Evolutionary conservation across 2,113 vertebrate species (phyloP).

Genomic region (Numenius arquata): DNA sequence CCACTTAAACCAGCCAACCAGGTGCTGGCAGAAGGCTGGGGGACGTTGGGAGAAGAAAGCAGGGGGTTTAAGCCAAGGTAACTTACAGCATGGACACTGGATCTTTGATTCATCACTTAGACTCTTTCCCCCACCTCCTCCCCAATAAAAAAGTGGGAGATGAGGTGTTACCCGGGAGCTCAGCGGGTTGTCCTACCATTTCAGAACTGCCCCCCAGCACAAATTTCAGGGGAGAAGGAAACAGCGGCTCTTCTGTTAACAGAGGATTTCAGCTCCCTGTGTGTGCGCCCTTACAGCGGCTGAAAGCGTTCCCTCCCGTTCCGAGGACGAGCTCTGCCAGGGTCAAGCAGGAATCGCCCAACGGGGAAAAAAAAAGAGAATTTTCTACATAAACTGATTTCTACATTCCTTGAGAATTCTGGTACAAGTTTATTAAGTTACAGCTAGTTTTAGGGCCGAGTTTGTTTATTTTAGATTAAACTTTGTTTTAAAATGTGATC

Average conservation of each 20-base stretch:
- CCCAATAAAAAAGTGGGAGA: neutral
- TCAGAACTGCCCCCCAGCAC: neutral
- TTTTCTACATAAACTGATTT: neutral
- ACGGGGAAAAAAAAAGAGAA: neutral
- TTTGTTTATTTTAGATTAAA: neutral
- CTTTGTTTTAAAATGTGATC: neutral
- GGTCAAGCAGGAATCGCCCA: neutral
- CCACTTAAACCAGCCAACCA: neutral
- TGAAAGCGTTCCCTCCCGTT: rapidly evolving
- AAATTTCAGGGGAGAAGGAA: neutral
- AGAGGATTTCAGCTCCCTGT: neutral
- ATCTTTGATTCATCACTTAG: neutral
- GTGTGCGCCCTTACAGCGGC: neutral
- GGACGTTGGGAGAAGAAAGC: neutral
- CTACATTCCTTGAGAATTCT: neutral
- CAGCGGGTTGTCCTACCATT: neutral
- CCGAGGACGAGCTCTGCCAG: neutral
- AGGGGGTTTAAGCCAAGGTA: neutral
- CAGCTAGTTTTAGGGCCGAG: neutral
- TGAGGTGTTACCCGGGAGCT: neutral
- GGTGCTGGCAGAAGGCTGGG: neutral
- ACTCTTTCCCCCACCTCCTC: too few species aligned
- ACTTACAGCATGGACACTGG: neutral
- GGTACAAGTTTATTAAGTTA: neutral
- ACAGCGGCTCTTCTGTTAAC: neutral